Base-by-base conservation (phyloP, 2,797 vertebrate species). In the Sebastes trivittatus region DNA sequence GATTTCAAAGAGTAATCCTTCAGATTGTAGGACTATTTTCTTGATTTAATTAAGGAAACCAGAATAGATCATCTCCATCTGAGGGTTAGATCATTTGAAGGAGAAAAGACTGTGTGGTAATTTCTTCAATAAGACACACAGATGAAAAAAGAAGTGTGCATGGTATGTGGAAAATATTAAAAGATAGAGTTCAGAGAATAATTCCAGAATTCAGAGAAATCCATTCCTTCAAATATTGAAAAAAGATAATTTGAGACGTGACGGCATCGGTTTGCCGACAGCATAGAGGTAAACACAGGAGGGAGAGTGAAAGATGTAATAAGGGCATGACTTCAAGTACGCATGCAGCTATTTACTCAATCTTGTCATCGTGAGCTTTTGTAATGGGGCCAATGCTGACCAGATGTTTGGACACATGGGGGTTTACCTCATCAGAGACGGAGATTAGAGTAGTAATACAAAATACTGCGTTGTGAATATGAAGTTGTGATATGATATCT, bases 11-110 rank as follows among this genome's bases (percentile, higher is more conserved):
- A 46, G 9, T 55, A 60, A 74, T 81, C 36, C 59, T 64, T 80
- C 60, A 81, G 25, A 67, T 29, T 18, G 61, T 14, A 13, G 4
- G 20, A 46, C 13, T 70, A 49, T 80, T 77, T 83, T 25, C 54
- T 54, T 82, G 59, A 79, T 81, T 88, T 80, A 81, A 76, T 81
- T 69, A 73, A 75, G 25, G 49, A 65, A 82, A 77, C n/a, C 58
- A 70, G 20, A 87, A 87, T 59, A 80, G 49, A 85, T 72, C 29
- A 59, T 80, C 25, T 65, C 60, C 20, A 55, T 66, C 71, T 5
- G 2, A 72, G 11, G 25, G 29, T 75, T 74, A 49, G 82, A 82
- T 69, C 52, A 80, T 85, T 34, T 76, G 18, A 82, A 87, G 34
- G 68, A 73, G n/a, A 80, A 75, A 71, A 74, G 46, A 58, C n/a